A percentile compares a stretch with the other conserved stretches of the same genome.
Conservation (phyloP, 2,888 invertebrate species). For the Frankliniella intonsa region DNA sequence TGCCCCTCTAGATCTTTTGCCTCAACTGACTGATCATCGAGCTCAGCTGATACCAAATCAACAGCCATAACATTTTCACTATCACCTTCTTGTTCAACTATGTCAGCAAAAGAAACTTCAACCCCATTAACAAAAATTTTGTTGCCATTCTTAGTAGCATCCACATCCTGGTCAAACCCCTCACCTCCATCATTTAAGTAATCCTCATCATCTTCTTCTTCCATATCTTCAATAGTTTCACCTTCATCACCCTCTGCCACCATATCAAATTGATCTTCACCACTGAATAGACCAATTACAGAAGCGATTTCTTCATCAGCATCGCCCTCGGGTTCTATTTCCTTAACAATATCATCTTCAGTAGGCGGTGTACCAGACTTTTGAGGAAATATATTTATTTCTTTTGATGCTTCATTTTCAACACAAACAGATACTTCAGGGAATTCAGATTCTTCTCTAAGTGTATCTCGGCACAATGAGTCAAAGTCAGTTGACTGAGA, state of each 20-base stretch:
- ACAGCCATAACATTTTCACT: not conserved
- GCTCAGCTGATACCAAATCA: not conserved
- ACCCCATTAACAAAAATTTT: conserved; percentile 6
- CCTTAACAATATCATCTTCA: not conserved
- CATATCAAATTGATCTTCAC: conserved; percentile 27
- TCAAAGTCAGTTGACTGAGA: conserved; percentile 20
- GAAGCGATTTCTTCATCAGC: conserved; percentile 17
- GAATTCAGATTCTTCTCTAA: not conserved
- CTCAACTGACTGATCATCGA: not conserved
- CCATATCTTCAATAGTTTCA: not conserved
- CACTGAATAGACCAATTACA: conserved; percentile 12
- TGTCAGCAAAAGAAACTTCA: not conserved
- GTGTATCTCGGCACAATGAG: not conserved
- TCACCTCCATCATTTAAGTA: not conserved
- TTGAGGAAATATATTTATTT: not conserved
- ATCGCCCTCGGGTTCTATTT: conserved; percentile 20
- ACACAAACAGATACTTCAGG: not conserved
- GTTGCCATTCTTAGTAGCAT: not conserved
- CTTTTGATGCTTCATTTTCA: not conserved
- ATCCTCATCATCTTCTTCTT: not conserved
- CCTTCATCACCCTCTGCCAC: conserved; percentile 22
- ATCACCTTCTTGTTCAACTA: not conserved
- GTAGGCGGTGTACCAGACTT: not conserved
- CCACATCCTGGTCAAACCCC: not conserved
- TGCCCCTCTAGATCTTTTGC: not conserved